Conservation (phyloP, 2,113 vertebrate genomes). For the Chauna torquata region DNA sequence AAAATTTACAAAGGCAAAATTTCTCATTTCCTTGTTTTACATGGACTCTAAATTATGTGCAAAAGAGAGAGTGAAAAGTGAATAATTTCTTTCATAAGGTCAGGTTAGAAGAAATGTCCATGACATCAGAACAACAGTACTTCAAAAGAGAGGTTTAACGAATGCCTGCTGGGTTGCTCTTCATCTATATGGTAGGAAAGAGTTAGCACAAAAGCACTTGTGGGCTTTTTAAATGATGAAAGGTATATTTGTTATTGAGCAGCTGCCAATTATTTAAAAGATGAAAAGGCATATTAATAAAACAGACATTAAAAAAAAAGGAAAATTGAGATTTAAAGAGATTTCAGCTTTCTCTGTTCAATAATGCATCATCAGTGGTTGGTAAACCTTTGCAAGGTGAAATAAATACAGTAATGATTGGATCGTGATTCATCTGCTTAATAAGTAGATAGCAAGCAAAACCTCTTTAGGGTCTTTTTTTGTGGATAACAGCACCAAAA, state of each 20-base stretch:
- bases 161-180: neutral
- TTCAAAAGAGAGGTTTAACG: constrained; percentile 2
- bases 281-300: neutral
- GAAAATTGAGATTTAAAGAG: neutral
- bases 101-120: neutral
- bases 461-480: neutral
- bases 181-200: neutral
- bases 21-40: neutral
- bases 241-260: neutral
- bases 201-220: neutral
- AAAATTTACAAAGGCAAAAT: neutral
- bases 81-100: neutral
- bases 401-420: neutral
- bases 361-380: neutral
- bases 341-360: neutral
- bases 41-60: neutral
- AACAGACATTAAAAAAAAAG: neutral
- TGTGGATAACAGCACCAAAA: neutral
- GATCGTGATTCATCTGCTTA: neutral
- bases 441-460: neutral
- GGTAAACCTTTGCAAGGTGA: neutral
- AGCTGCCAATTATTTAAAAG: neutral
- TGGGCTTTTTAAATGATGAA: neutral
- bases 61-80: neutral
- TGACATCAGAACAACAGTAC: neutral